Conservation (phyloP, 2,797 vertebrate species). For the Amblyraja radiata region DNA sequence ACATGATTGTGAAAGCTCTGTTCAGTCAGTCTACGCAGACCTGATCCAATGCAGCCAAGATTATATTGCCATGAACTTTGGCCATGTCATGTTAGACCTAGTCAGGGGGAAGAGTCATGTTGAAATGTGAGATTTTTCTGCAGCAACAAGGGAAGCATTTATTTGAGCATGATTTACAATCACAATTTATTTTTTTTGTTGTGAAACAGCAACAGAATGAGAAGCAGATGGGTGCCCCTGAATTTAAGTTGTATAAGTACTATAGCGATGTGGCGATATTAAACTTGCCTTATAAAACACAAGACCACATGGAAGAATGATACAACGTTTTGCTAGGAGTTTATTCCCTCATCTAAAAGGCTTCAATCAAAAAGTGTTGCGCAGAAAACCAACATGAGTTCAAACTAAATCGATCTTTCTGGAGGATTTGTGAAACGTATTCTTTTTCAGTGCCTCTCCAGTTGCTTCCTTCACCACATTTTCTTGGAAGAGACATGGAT, state of each 20-base stretch:
- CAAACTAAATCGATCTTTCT: no score
- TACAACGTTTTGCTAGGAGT: neutral
- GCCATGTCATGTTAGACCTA: neutral
- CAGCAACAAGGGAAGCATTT: neutral
- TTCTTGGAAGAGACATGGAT: no score
- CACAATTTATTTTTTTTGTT: neutral
- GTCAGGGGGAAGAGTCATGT: no score
- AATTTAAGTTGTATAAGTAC: neutral
- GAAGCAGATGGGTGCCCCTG: neutral
- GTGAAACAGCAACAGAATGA: neutral
- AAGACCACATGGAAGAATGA: neutral
- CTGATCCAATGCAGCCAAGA: slow-evolving; percentile 8
- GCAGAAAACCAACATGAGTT: no score
- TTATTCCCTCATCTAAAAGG: no score
- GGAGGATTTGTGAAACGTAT: no score
- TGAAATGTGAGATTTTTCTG: neutral
- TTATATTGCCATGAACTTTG: neutral
- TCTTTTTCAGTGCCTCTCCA: no score
- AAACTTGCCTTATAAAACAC: neutral
- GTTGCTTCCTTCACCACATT: no score
- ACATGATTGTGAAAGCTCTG: neutral
- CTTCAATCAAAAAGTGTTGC: no score
- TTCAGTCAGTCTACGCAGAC: neutral
- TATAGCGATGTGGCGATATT: neutral
- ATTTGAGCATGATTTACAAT: neutral